Conservation (phyloP, 2,888 invertebrate species). For the Scaeva pyrastri region DNA sequence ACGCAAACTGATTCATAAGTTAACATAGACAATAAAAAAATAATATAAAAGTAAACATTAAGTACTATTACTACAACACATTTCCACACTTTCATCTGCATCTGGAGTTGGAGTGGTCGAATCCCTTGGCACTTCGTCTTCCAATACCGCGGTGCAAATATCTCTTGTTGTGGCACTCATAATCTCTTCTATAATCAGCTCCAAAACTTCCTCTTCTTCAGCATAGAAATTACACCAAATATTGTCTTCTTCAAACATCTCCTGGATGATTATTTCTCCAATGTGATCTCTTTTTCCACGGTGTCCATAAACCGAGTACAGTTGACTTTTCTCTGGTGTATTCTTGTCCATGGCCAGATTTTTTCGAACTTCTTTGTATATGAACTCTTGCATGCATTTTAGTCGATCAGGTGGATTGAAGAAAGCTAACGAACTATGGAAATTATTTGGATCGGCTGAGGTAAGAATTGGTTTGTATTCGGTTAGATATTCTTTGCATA, state of each 20-base stretch:
- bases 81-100: constrained; percentile 16
- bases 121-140: constrained; percentile 69
- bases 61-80: constrained; percentile 56
- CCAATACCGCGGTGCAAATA: constrained; percentile 75
- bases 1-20: constrained; percentile 61
- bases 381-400: constrained; percentile 84
- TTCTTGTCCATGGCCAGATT: constrained; percentile 86
- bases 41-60: constrained; percentile 33
- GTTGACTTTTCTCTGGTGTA: constrained; percentile 79
- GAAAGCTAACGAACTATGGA: constrained; percentile 82
- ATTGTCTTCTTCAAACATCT: constrained; percentile 89
- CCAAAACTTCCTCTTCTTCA: constrained; percentile 89
- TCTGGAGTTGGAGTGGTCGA: constrained; percentile 6
- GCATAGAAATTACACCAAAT: constrained; percentile 90
- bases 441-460: constrained; percentile 80
- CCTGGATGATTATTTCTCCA: constrained; percentile 89
- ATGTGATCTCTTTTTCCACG: constrained; percentile 88
- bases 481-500: constrained; percentile 86
- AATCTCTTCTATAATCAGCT: constrained; percentile 86
- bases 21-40: constrained; percentile 41
- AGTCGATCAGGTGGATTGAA: constrained; percentile 84
- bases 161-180: constrained; percentile 85
- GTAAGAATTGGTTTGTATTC: constrained; percentile 81
- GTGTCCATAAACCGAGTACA: constrained; percentile 84
- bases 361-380: constrained; percentile 85